Conservation (phyloP, 2,888 invertebrate genomes). For the Volucella inanis region DNA sequence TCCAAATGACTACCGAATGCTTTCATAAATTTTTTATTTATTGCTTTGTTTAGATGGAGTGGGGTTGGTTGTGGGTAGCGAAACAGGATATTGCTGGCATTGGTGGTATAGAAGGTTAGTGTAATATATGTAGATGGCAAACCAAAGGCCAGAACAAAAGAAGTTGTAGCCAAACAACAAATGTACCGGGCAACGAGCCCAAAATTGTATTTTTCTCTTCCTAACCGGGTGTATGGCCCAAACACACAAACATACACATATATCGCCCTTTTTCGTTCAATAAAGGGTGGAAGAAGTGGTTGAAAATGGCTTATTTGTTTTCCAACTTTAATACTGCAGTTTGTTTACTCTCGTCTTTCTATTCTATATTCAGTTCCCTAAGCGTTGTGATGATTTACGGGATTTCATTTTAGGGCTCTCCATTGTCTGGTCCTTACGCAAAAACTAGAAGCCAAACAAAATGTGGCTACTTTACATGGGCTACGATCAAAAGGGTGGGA, state of each 20-base stretch:
- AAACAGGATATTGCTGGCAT: background rate
- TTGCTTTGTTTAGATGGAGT: constrained; percentile 62
- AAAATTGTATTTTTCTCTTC: constrained; percentile 62
- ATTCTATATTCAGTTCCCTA: constrained; percentile 13
- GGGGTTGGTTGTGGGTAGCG: background rate
- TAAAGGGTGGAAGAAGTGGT: background rate
- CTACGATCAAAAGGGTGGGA: constrained; percentile 8
- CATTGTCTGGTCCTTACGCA: constrained; percentile 27
- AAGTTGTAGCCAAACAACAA: constrained; percentile 60
- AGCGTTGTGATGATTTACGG: constrained; percentile 66
- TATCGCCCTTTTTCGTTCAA: background rate
- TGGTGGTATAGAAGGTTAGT: background rate
- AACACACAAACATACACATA: background rate
- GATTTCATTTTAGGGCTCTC: constrained; percentile 56
- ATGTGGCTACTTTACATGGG: constrained; percentile 50
- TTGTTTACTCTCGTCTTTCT: constrained; percentile 52
- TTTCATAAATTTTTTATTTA: constrained; percentile 74
- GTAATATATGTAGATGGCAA: no score
- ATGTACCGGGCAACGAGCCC: constrained; percentile 62
- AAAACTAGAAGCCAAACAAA: constrained; percentile 16
- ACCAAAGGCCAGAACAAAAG: constrained; percentile 30
- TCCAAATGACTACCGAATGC: constrained; percentile 75
- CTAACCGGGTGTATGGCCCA: background rate
- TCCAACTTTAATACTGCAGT: constrained; percentile 67
- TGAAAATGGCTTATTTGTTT: constrained; percentile 53